These are phyloP conservation scores for Callosobruchus maculatus DNA, from an alignment of 2,888 invertebrate genomes.

Conservation along the genomic window DNA sequence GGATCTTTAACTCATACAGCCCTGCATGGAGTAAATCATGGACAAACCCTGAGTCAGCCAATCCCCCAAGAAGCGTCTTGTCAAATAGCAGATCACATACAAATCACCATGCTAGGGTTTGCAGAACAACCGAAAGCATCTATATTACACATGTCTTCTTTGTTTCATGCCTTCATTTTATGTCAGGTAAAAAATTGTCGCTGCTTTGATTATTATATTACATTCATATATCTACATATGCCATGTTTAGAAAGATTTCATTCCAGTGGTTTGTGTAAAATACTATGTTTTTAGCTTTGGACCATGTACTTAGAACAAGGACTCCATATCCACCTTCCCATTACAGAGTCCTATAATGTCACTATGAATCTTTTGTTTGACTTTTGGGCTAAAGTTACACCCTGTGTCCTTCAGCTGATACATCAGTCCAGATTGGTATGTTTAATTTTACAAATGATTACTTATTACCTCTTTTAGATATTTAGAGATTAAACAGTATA, in stretches of 20 bases:
- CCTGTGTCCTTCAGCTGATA: slow-evolving; percentile 88
- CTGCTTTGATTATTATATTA: too few relatives aligned
- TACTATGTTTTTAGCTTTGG: slow-evolving; percentile 67
- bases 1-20: slow-evolving; percentile 91
- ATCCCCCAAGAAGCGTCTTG: slow-evolving; percentile 95
- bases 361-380: slow-evolving; percentile 85
- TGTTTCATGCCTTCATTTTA: slow-evolving; percentile 95
- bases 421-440: slow-evolving; percentile 83
- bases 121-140: slow-evolving; percentile 92
- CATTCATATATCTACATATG: too few relatives aligned
- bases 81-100: slow-evolving; percentile 95
- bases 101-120: slow-evolving; percentile 94
- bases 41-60: slow-evolving; percentile 65
- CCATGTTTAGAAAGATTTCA: too few relatives aligned
- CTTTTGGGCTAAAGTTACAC: slow-evolving; percentile 98
- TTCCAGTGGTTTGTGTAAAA: background rate
- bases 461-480: too few relatives aligned
- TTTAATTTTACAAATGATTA: background rate
- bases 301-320: slow-evolving; percentile 95
- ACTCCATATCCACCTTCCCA: slow-evolving; percentile 63
- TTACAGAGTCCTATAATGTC: slow-evolving; percentile 67
- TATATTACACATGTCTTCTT: slow-evolving; percentile 90
- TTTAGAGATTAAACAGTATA: too few relatives aligned
- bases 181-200: slow-evolving; percentile 67
- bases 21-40: slow-evolving; percentile 54